These are phyloP conservation scores for Stenichneumon culpator DNA, from an alignment of 2,888 invertebrate genomes.

Conservation along the genomic window DNA sequence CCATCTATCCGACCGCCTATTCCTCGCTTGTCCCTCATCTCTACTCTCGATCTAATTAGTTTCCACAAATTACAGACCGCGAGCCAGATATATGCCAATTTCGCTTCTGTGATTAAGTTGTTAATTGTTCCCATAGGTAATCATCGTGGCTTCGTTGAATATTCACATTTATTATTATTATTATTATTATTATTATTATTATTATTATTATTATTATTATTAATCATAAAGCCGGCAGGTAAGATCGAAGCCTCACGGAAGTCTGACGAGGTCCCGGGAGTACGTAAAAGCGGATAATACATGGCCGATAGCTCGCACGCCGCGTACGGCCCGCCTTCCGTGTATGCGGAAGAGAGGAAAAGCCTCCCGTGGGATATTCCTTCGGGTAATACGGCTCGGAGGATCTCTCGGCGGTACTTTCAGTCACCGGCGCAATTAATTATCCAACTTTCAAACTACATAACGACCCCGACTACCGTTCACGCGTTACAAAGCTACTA, in stretches of 20 bases:
- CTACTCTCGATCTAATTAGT: constrained; percentile 21
- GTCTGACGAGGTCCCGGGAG: constrained; percentile 2
- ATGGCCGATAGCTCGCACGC: not conserved
- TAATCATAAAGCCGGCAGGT: not conserved
- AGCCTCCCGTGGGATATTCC: constrained; percentile 35
- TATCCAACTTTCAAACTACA: constrained; percentile 53
- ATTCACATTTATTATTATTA: not conserved
- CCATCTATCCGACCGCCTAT: not conserved
- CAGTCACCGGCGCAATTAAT: constrained; percentile 54
- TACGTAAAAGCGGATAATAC: constrained; percentile 4
- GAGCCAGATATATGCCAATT: not conserved
- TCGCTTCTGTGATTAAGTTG: constrained; percentile 3
- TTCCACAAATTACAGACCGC: constrained; percentile 25
- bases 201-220: not conserved
- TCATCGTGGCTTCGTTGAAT: not conserved
- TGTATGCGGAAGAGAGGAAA: constrained; percentile 5
- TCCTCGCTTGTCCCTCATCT: constrained; percentile 9
- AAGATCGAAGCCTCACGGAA: not conserved
- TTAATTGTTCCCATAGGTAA: not conserved
- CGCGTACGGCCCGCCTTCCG: not conserved
- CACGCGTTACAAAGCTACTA: constrained; percentile 7
- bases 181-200: no score
- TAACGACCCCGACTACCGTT: constrained; percentile 35
- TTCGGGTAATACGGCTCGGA: constrained; percentile 25
- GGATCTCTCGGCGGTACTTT: constrained; percentile 30